Evolutionary conservation across 2,888 invertebrate genomes (phyloP), one percentile per base, ranked within the genome.

Genomic region (Apamea monoglypha): DNA sequence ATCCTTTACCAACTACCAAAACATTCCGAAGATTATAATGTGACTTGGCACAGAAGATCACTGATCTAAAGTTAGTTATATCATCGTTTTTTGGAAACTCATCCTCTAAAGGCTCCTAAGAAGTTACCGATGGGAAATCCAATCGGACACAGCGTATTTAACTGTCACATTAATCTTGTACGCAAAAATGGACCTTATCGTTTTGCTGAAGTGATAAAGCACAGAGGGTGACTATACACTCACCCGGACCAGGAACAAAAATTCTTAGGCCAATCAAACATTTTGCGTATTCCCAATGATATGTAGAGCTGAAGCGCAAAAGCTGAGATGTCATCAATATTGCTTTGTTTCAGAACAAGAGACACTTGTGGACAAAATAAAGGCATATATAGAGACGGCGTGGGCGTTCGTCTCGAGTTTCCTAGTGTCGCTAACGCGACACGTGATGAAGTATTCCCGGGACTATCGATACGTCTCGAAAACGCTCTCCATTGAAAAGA

Each of bases 401-500:
- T 97, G 97, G 97, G 98, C 98, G 36, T 98, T 99, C 90, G 94
- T 99, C 77, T 98, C 98, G 86, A 98, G 99, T 90, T 93, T 98
- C 12, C 97, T 99, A 94, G 98, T 99, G 75, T 98, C 99, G 40
- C 92, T 98, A 74, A 99, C 99, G 4, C 97, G 97, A 76, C 98
- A 98, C 90, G 96, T 99, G 79, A 99, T 99, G 97, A 97, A 97
- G 90, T 98, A 98, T 91, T 99, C 99, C 0, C 97, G 98, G 76
- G 99, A 99, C 95, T 99, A 99, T 95, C 98, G 99, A 92, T 99
- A 99, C 93, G 99, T 99, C 0, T 98, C 99, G 44, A 98, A 98
- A 88, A 98, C 99, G 50, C 97, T 99, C 76, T 98, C 98, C 0
- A 97, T 98, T 82, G 99, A 99, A 93, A 99, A 99, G 96, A 98